A percentile compares a stretch with the other conserved stretches of the same genome.
Evolutionary conservation across 2,888 invertebrate genomes (phyloP).

Genomic region (Melikaiella ostensackeni): DNA sequence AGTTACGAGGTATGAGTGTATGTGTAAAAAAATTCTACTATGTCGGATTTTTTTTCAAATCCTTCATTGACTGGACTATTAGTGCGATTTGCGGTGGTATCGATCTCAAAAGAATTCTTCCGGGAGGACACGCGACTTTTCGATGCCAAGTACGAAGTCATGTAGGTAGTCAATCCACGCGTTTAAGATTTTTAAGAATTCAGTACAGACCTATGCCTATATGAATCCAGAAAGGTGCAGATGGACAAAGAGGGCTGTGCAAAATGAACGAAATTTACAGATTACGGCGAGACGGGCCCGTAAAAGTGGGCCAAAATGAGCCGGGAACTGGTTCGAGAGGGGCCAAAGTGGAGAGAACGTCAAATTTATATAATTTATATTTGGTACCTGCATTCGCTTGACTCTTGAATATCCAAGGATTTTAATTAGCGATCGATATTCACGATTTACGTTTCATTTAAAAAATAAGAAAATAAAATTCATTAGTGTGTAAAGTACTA

Average conservation of each 20-base stretch:
- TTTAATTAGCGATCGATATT: not conserved
- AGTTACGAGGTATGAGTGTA: no score
- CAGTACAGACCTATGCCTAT: conserved; percentile 54
- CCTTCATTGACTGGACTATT: no score
- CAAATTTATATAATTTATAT: not conserved
- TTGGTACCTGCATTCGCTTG: not conserved
- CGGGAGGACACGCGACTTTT: conserved; percentile 23
- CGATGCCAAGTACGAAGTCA: conserved; percentile 29
- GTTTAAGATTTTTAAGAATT: conserved; percentile 39
- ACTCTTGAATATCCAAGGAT: not conserved
- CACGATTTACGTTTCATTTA: not conserved
- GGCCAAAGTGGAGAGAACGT: conserved; percentile 37
- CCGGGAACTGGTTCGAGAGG: conserved; percentile 55
- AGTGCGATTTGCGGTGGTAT: conserved; percentile 39
- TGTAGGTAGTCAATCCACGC: conserved; percentile 45
- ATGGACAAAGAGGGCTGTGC: conserved; percentile 61
- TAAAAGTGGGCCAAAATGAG: conserved; percentile 52
- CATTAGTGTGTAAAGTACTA: not conserved
- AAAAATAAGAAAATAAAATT: not conserved
- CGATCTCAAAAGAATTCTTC: conserved; percentile 55
- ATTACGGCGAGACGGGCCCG: conserved; percentile 45
- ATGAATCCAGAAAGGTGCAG: conserved; percentile 59
- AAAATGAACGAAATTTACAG: conserved; percentile 50
- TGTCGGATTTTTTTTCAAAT: no score
- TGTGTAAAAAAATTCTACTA: no score